Conservation (phyloP, 2,888 invertebrate genomes). For the Unio pictorum region DNA sequence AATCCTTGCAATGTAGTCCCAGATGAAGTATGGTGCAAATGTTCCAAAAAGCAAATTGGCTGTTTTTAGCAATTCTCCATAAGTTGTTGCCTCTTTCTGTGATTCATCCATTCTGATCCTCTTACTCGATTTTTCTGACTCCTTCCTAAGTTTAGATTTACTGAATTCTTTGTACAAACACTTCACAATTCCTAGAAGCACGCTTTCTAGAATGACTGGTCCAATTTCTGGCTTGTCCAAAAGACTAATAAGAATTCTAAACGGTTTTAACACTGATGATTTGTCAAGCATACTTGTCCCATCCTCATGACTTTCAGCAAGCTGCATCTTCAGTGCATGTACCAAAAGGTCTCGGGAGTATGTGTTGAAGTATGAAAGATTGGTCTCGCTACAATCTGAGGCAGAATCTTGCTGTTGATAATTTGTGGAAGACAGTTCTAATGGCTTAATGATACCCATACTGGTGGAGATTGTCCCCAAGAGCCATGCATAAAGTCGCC, state of each 20-base stretch:
- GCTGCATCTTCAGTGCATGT: constrained; percentile 59
- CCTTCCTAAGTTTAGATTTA: constrained; percentile 15
- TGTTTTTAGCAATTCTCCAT: constrained; percentile 82
- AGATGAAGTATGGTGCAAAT: constrained; percentile 87
- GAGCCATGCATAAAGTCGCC: constrained; percentile 88
- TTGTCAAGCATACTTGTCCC: constrained; percentile 23
- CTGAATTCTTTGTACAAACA: constrained; percentile 60
- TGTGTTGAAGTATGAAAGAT: constrained; percentile 76
- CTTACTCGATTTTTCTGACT: constrained; percentile 1
- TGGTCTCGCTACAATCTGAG: constrained; percentile 51
- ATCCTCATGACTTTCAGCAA: constrained; percentile 31
- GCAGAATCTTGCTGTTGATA: neutral
- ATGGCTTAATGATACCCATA: constrained; percentile 25
- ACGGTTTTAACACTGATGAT: constrained; percentile 51
- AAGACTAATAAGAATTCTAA: constrained; percentile 85
- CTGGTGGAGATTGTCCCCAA: constrained; percentile 78
- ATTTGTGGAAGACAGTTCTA: too few relatives aligned
- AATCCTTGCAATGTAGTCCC: constrained; percentile 80
- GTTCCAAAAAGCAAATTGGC: constrained; percentile 88
- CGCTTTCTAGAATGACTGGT: constrained; percentile 66
- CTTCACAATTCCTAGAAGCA: constrained; percentile 79
- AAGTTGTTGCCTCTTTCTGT: constrained; percentile 22
- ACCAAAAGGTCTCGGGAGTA: constrained; percentile 79
- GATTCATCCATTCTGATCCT: constrained; percentile 9
- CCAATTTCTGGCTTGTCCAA: constrained; percentile 91